Base-by-base conservation (phyloP, 2,797 vertebrate genomes). In the Enteromius mattozi region DNA sequence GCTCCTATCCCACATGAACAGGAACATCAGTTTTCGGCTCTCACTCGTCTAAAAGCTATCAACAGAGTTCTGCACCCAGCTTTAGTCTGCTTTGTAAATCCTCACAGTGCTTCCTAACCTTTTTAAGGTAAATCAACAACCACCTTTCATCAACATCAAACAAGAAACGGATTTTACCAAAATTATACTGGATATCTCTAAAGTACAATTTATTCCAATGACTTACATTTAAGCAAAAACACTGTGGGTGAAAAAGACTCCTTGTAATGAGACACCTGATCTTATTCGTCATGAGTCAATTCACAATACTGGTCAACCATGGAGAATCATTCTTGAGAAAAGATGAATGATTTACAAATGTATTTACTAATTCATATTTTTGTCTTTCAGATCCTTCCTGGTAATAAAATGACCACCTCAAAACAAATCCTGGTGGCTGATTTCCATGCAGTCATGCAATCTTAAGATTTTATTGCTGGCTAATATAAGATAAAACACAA, bases 1-100 rank as follows among this genome's bases (percentile, higher is more conserved):
- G 82, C 42, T 81, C 51, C 21, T 81, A 37, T 42, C 79, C 66
- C 66, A 59, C 80, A 81, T 45, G 49, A 51, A 70, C 66, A 69
- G 2, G 47, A 35, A 71, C 68, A 70, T n/a, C 16, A 33, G 68
- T 40, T 59, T 81, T 71, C n/a, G 0, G 6, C 51, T 72, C 19
- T 56, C 16, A 1, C 51, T 68, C 66, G 19, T 69, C 47, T 81
- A 70, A 37, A 80, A 54, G 47, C 33, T 37, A 54, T 69, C 21
- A 37, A 40, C 33, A 81, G 24, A 70, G 79, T 37, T 70, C 79
- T 37, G 66, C 78, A 56, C 27, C 30, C 45, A 17, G 47, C 65
- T 81, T 65, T 42, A 40, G 13, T 40, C 40, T 79, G 59, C 42
- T 33, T 80, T 33, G 19, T 37, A 47, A 14, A 4, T 27, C 35